phyloP scores from a whole-genome alignment of 2,113 vertebrate genomes.

The Oryzias melastigma region DNA sequence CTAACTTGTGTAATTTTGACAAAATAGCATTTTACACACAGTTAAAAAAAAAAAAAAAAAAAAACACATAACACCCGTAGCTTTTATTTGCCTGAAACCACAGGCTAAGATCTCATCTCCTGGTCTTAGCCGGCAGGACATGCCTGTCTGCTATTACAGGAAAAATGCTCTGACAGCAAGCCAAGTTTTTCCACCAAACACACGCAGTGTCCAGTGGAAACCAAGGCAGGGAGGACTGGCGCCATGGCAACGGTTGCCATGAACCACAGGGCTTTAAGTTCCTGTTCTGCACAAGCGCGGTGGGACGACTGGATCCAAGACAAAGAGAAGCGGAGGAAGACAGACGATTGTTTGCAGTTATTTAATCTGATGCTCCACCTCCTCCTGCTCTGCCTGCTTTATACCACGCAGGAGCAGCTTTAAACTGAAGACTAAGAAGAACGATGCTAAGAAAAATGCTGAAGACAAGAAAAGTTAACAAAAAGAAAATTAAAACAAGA shows the following conservation, averaged over 20 bases:
- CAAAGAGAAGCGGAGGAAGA: constrained; percentile 1
- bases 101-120: constrained; percentile 3
- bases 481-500: too few species aligned
- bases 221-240: constrained; percentile 15
- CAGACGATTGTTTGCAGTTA: background rate
- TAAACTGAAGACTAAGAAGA: too few species aligned
- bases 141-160: constrained; percentile 51
- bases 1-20: too few species aligned
- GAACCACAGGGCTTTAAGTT: constrained; percentile 24
- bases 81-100: too few species aligned
- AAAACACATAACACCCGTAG: too few species aligned
- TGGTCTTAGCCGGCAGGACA: constrained; percentile 43
- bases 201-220: constrained; percentile 30
- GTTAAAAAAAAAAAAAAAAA: too few species aligned
- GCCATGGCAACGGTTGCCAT: constrained; percentile 39
- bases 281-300: constrained; percentile 9
- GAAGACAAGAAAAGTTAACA: too few species aligned
- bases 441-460: too few species aligned
- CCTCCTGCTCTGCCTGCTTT: too few species aligned
- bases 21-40: background rate
- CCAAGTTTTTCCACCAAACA: constrained; percentile 23
- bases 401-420: too few species aligned
- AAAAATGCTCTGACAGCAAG: constrained; percentile 40
- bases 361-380: background rate
- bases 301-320: constrained; percentile 17